Base-by-base conservation (phyloP, 2,113 vertebrate genomes). In the Cervus canadensis region DNA sequence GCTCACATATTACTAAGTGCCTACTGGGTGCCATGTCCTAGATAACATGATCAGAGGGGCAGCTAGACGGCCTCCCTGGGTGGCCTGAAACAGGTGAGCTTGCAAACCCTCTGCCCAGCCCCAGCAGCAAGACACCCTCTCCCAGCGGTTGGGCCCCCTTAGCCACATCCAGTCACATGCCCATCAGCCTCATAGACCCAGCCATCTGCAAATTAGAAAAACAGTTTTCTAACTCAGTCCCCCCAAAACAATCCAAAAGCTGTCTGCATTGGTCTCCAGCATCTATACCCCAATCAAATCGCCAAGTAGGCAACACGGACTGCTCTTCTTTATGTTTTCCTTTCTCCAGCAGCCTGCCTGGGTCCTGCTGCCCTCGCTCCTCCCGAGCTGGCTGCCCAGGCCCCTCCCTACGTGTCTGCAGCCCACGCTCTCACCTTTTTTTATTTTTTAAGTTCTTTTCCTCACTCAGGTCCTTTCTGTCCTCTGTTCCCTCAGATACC, bases 131-230 rank as follows among this genome's bases (percentile, higher is more conserved):
- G 13, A 82, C 83, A 19, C 15, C 15, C 7, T 82, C 19, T 71
- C 15, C 76, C 62, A 74, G 78, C 94, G 67, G 89, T 76, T 97
- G 97, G 81, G 76, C 79, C 90, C 81, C 48, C 82, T 90, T 87
- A 92, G 79, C 74, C 19, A 36, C 79, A 54, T 71, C 89, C 92
- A 67, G 45, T 40, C 84, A 48, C 97, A 84, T n/a, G 43, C 28
- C 52, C 67, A 28, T 43, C 28, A 33, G 50, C 52, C 21, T 59
- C 83, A 28, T 4, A 79, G 4, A 74, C 23, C 17, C 50, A 54
- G 54, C 87, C 81, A 92, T 87, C 96, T 96, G 87, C 59, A 96
- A 92, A 92, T 88, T 36, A 97, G 94, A 67, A 91, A 95, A 96
- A 25, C 0, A 45, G 50, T 94, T 64, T 89, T 98, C 94, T 95